Conservation (phyloP, 2,888 invertebrate species). For the Drosophila neonasuta region DNA sequence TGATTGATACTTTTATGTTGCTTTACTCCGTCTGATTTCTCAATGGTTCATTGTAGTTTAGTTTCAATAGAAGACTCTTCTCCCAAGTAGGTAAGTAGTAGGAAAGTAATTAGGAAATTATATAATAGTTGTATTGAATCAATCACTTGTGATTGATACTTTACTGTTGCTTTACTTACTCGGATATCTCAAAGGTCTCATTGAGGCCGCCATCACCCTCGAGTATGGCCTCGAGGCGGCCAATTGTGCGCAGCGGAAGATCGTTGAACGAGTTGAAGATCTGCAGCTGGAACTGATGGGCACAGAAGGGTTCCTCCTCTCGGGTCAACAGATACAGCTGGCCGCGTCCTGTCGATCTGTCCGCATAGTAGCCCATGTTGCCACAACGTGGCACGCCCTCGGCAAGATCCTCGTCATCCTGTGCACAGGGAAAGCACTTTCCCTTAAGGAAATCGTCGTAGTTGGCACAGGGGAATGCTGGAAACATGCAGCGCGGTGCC, state of each 20-base stretch:
- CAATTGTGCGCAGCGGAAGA: constrained; percentile 85
- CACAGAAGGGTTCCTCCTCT: constrained; percentile 96
- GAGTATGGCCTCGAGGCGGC: constrained; percentile 90
- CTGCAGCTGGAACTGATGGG: constrained; percentile 93
- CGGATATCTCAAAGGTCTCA: constrained; percentile 94
- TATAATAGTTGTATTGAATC: too few species aligned
- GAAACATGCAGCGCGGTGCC: constrained; percentile 94
- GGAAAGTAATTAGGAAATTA: too few species aligned
- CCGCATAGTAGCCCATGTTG: constrained; percentile 97
- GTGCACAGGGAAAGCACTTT: constrained; percentile 88
- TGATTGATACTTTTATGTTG: too few species aligned
- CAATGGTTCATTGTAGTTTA: too few species aligned
- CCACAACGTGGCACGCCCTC: constrained; percentile 87
- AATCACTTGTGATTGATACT: too few species aligned
- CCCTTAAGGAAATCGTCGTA: constrained; percentile 93
- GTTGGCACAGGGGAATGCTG: constrained; percentile 92
- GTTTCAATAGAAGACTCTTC: too few species aligned
- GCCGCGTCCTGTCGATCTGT: constrained; percentile 91
- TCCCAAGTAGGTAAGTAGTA: too few species aligned
- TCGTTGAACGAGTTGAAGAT: constrained; percentile 89
- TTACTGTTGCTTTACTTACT: constrained; percentile 83
- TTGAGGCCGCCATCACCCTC: constrained; percentile 92
- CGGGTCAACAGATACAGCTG: constrained; percentile 94
- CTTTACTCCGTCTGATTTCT: too few species aligned
- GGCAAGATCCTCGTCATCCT: constrained; percentile 78